Base-by-base conservation (phyloP, 2,113 vertebrate species). In the Nanorana parkeri region DNA sequence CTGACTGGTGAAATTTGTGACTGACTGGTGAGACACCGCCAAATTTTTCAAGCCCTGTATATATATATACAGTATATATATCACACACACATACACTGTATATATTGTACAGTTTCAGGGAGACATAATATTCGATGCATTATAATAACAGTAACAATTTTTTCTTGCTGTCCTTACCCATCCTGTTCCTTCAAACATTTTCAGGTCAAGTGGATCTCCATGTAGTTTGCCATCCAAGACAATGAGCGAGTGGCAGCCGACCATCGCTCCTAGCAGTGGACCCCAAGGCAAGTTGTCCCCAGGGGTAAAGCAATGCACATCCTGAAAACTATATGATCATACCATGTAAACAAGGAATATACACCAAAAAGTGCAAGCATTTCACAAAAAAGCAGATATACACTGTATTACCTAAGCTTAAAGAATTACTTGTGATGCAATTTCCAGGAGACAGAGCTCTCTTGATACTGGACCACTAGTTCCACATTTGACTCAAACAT, bases 141-240 rank as follows among this genome's bases (percentile, higher is more conserved):
- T 11, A 17, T 28, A 32, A 10, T 24, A 26, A 15, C 3, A 63
- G 24, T 23, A 29, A 66, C 17, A 66, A 41, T 47, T 7, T 41
- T 7, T 16, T 66, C 26, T 75, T 0, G 2, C 79, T 47, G 6
- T 47, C 41, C 41, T 90, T 90, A 92, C 91, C 91, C 91, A 92
- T n/a, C 84, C 68, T 75, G 91, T 92, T 61, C 85, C 87, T 75
- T 92, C 87, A 21, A 92, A 92, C 91, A 92, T 92, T 78, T 92
- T 92, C 73, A 90, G 41, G 56, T 92, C 91, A 71, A 92, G 19
- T 2, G 90, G 90, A 13, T 92, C 91, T 83, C 91, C 91, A 80
- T 90, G 89, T 36, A 90, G 85, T 83, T 83, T 86, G 64, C 88
- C 90, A 20, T 92, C 84, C 84, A 85, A 84, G 74, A 89, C 23